phyloP scores from a whole-genome alignment of 1,140 invertebrate species.

The Drosophila santomea region DNA sequence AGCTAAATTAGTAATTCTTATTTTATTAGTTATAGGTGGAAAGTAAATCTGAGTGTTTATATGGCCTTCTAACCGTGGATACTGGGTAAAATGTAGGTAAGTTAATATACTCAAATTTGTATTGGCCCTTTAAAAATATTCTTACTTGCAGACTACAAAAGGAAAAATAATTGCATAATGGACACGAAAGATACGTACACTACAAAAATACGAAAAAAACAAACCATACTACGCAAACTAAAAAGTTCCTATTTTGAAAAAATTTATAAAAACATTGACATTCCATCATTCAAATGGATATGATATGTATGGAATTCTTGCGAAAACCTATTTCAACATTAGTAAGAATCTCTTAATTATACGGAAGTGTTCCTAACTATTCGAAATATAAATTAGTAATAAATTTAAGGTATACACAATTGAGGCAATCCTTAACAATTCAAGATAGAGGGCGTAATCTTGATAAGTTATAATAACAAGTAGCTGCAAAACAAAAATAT shows the following conservation, averaged over 20 bases:
- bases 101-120: neutral
- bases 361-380: conserved; percentile 78
- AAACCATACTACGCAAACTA: conserved; percentile 61
- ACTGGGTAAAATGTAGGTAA: conserved; percentile 30
- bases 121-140: conserved; percentile 1
- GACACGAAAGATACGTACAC: conserved; percentile 11
- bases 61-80: conserved; percentile 14
- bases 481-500: conserved; percentile 34
- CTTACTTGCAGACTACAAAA: conserved; percentile 15
- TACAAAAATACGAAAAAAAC: conserved; percentile 20
- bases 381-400: conserved; percentile 67
- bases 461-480: conserved; percentile 8
- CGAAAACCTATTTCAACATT: conserved; percentile 30
- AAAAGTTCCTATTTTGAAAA: conserved; percentile 78
- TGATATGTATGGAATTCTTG: conserved; percentile 38
- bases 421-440: conserved; percentile 27
- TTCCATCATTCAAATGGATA: conserved; percentile 50
- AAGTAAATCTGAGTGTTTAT: conserved; percentile 55
- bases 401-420: conserved; percentile 46
- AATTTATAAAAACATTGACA: conserved; percentile 43
- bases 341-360: conserved; percentile 56
- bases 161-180: neutral
- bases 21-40: conserved; percentile 78
- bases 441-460: conserved; percentile 1
- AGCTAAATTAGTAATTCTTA: conserved; percentile 24